Percentiles rank a stretch among this genome's conserved stretches.
phyloP scores from a whole-genome alignment of 2,797 vertebrate species.

The Rhadinocentrus ornatus region DNA sequence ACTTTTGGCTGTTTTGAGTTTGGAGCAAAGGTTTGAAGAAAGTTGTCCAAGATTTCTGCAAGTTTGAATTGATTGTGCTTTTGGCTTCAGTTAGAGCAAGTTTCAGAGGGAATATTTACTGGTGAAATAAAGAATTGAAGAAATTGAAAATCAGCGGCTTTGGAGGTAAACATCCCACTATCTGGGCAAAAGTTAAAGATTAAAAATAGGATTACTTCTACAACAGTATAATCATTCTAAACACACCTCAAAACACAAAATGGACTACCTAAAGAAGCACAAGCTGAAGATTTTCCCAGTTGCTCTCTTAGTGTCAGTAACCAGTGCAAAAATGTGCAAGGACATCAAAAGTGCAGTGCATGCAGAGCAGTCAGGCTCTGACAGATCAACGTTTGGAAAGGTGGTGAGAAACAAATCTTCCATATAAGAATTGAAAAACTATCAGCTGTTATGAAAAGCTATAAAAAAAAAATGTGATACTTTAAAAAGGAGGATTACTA shows the following conservation, averaged over 20 bases:
- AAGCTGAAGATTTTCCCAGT: conserved; percentile 6
- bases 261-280: background rate
- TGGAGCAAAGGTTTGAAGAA: background rate
- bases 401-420: conserved; percentile 8
- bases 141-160: background rate
- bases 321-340: conserved; percentile 9
- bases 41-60: no score
- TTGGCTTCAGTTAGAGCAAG: background rate
- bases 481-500: background rate
- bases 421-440: conserved; percentile 11
- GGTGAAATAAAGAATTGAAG: background rate
- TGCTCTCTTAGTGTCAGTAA: background rate
- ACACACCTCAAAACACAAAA: background rate
- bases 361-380: conserved; percentile 1
- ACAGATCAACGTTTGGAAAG: conserved; percentile 2
- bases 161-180: background rate
- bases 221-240: background rate
- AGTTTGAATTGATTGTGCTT: background rate
- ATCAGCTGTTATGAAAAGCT: conserved; percentile 1
- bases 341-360: conserved; percentile 2
- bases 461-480: background rate
- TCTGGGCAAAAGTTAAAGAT: background rate
- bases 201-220: background rate
- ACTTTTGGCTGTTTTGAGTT: background rate
- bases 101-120: background rate